Evolutionary conservation across 2,113 vertebrate species (phyloP), one percentile per base, ranked within the genome.

Genomic region (Mixornis gularis): DNA sequence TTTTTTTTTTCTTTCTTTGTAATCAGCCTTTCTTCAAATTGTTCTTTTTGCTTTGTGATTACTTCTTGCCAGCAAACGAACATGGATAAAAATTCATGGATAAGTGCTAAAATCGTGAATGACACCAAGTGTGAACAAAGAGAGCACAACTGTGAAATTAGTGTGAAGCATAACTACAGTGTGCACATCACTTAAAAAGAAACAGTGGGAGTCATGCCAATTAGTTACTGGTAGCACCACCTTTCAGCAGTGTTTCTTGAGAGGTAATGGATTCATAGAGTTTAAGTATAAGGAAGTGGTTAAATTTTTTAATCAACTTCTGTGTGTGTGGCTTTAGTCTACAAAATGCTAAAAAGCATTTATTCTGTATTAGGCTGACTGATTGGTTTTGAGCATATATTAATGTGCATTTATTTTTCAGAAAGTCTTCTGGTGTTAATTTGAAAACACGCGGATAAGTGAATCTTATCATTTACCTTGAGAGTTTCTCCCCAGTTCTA

Each of bases 401-500:
- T 83, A 32, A 70, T 29, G 82, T 79, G 46, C 63, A 13, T 59
- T 91, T 90, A 34, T 89, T 95, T 83, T 91, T 85, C 82, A 85
- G 74, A 48, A 77, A 79, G 63, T 72, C 20, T 34, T 94, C 68
- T 91, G 58, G 34, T 85, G 82, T 87, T 90, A 73, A 90, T 95
- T 95, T 85, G 79, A 89, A 92, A 94, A 62, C 62, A 64, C 11
- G 5, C 0, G 0, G 32, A 72, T 44, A 60, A 65, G 49, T 46
- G 66, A 82, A 79, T 93, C 72, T 92, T 92, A 40, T 88, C 38
- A 51, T 52, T 92, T 91, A 65, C 22, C 58, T 79, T 93, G 44
- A 46, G 58, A 87, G 32, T 56, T 81, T 94, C 58, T 87, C 90
- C 73, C 79, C 77, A 91, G 40, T 82, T 92, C 81, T 77, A 79